These are phyloP conservation scores for Picus viridis DNA, from an alignment of 2,797 vertebrate genomes.

Conservation along the genomic window DNA sequence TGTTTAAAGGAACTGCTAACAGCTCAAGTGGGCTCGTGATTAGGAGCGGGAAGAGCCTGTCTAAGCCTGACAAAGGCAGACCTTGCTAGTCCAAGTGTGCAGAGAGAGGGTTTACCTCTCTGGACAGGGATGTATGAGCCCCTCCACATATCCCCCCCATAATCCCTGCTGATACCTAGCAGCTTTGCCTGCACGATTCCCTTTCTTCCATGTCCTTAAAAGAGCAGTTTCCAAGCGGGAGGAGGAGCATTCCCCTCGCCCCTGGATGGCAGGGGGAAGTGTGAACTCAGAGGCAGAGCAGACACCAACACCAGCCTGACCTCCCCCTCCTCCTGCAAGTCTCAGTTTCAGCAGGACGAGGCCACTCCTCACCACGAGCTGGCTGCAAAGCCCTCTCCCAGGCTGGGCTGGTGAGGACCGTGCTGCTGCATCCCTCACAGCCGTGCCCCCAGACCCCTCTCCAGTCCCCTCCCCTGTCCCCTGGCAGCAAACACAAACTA, in stretches of 20 bases:
- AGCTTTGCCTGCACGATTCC: background rate
- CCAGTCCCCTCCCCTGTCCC: background rate
- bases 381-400: background rate
- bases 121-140: conserved; percentile 1
- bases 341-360: background rate
- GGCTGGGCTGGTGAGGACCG: background rate
- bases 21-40: conserved; percentile 22
- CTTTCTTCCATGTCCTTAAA: conserved; percentile 43
- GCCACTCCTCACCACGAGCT: background rate
- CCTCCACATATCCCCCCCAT: background rate
- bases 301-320: accelerated
- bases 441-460: background rate
- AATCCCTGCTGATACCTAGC: conserved; percentile 3
- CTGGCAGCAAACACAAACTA: conserved; percentile 15
- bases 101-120: background rate
- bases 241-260: background rate
- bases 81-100: background rate
- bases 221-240: conserved; percentile 8
- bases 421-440: accelerated
- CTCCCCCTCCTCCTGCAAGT: background rate
- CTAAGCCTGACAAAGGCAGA: background rate
- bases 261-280: background rate
- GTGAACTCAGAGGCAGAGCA: background rate
- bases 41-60: conserved; percentile 1
- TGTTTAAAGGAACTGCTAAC: conserved; percentile 37